Evolutionary conservation across 2,797 vertebrate genomes (phyloP).

Genomic region (Erethizon dorsatum): DNA sequence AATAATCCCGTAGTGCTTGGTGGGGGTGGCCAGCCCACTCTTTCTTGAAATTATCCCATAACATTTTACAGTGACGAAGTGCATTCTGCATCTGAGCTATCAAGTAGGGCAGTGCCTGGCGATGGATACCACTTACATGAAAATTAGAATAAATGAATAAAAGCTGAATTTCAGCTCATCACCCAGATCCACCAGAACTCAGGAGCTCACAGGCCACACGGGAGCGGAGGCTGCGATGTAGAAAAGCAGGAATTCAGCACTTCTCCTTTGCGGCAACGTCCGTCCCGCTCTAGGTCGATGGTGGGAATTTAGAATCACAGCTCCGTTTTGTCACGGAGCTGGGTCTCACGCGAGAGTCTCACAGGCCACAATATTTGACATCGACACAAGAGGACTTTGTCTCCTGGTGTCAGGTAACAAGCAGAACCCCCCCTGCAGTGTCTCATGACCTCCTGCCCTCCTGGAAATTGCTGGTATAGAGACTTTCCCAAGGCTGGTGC

Average conservation of each 20-base stretch:
- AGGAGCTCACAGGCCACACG: not conserved
- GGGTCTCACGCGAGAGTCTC: not conserved
- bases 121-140: not conserved
- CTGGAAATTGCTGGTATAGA: not conserved
- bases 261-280: not conserved
- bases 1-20: no score
- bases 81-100: not conserved
- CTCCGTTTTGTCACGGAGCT: not conserved
- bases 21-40: not conserved
- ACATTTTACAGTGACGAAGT: not conserved
- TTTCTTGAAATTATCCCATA: not conserved
- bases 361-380: not conserved
- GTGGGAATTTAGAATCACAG: not conserved
- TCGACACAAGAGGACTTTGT: not conserved
- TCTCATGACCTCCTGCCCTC: not conserved
- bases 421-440: no score
- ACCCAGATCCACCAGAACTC: fast-evolving
- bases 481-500: not conserved
- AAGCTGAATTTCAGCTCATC: not conserved
- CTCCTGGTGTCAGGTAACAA: not conserved
- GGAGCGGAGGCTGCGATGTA: not conserved
- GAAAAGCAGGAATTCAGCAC: not conserved
- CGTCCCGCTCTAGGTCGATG: not conserved
- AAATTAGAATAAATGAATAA: not conserved
- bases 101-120: not conserved